Evolutionary conservation across 2,797 vertebrate species (phyloP).

Genomic region (Sebastes jordani): DNA sequence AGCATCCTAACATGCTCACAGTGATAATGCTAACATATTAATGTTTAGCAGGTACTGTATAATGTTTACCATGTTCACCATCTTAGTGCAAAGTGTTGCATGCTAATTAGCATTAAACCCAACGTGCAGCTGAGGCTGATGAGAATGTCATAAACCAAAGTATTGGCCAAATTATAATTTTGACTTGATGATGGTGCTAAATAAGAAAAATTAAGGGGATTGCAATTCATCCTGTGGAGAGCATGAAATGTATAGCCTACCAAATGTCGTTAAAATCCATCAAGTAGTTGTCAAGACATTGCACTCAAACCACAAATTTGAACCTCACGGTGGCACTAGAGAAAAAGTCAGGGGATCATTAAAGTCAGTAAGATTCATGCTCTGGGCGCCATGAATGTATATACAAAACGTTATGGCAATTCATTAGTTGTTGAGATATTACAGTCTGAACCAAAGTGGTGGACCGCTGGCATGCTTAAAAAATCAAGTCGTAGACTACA

Average conservation of each 20-base stretch:
- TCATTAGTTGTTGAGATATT: not conserved
- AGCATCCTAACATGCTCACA: too few relatives aligned
- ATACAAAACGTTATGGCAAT: not conserved
- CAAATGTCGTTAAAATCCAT: too few relatives aligned
- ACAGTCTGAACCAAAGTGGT: too few relatives aligned
- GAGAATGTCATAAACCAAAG: not conserved
- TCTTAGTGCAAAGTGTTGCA: too few relatives aligned
- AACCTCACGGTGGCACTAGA: too few relatives aligned
- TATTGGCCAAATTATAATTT: too few relatives aligned
- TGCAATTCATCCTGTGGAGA: not conserved
- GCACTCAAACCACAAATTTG: too few relatives aligned
- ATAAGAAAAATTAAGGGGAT: not conserved
- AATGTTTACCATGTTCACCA: too few relatives aligned
- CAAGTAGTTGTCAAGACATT: too few relatives aligned
- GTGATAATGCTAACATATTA: too few relatives aligned
- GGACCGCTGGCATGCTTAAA: not conserved
- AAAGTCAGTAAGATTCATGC: not conserved
- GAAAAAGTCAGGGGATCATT: too few relatives aligned
- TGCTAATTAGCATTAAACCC: not conserved
- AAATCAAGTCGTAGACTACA: not conserved
- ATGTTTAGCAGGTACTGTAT: too few relatives aligned
- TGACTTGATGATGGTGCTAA: not conserved
- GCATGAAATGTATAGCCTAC: not conserved
- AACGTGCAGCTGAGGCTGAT: not conserved
- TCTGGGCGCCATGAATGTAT: not conserved